phyloP scores from a whole-genome alignment of 2,113 vertebrate genomes.

The Pardalotus punctatus region DNA sequence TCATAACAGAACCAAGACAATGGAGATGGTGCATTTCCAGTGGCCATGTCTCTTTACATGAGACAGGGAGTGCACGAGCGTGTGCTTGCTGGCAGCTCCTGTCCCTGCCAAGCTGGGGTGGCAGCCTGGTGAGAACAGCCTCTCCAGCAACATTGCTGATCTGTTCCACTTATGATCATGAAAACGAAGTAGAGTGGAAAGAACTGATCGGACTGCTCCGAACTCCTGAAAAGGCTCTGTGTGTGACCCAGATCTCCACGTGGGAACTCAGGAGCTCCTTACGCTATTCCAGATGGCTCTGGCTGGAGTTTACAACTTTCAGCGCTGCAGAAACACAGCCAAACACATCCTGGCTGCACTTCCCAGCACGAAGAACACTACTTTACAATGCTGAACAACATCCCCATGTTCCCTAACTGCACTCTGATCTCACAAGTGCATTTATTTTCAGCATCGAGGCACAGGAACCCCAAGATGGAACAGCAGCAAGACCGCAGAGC shows the following conservation, averaged over 20 bases:
- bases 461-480: not conserved
- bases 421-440: not conserved
- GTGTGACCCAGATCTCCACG: not conserved
- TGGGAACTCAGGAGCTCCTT: not conserved
- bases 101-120: not conserved
- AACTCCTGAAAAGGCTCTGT: not conserved
- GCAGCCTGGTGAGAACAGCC: not conserved
- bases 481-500: accelerated
- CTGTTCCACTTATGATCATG: accelerated
- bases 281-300: not conserved
- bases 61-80: accelerated
- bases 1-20: not conserved
- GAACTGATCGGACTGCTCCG: not conserved
- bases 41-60: accelerated
- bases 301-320: not conserved
- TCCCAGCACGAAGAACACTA: not conserved
- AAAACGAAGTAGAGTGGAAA: not conserved
- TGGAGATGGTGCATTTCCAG: not conserved
- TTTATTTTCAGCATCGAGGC: not conserved
- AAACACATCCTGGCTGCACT: not conserved
- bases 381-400: not conserved
- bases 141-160: not conserved
- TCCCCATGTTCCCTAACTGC: accelerated
- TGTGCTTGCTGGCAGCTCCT: not conserved
- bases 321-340: not conserved